Percentiles rank a stretch among this genome's conserved stretches.
These are phyloP conservation scores for Labeo catla DNA, from an alignment of 2,113 vertebrate species.

Conservation along the genomic window DNA sequence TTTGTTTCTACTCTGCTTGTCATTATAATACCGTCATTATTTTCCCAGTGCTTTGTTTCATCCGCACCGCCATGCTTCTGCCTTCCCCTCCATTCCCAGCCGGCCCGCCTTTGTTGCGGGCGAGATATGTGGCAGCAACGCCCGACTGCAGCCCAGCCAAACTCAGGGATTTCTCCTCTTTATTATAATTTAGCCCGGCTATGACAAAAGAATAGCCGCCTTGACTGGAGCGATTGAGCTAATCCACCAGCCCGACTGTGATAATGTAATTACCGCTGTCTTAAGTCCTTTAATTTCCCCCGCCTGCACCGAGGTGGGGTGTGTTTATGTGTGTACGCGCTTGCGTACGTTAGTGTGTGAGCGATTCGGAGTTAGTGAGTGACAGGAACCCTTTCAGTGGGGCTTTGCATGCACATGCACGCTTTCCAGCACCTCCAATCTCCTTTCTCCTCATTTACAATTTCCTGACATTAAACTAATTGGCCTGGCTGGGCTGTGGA, in stretches of 20 bases:
- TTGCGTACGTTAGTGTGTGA: conserved; percentile 76
- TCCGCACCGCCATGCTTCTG: conserved; percentile 24
- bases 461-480: conserved; percentile 99
- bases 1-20: conserved; percentile 76
- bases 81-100: conserved; percentile 73
- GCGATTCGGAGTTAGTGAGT: conserved; percentile 54
- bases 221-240: conserved; percentile 99
- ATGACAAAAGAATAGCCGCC: conserved; percentile 95
- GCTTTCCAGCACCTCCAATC: conserved; percentile 86
- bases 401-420: conserved; percentile 63
- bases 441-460: conserved; percentile 96
- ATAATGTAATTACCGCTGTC: conserved; percentile 99
- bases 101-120: conserved; percentile 90
- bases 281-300: conserved; percentile 97
- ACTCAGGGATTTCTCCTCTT: conserved; percentile 90
- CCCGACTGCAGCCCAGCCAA: conserved; percentile 90
- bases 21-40: conserved; percentile 88
- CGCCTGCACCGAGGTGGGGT: conserved; percentile 83
- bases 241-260: conserved; percentile 94
- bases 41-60: conserved; percentile 87
- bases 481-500: conserved; percentile 91
- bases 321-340: conserved; percentile 61
- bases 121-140: conserved; percentile 91
- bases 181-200: conserved; percentile 66
- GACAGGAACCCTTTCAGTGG: conserved; percentile 87